These are phyloP conservation scores for Psephotus haematonotus DNA, from an alignment of 2,113 vertebrate species.

Conservation along the genomic window DNA sequence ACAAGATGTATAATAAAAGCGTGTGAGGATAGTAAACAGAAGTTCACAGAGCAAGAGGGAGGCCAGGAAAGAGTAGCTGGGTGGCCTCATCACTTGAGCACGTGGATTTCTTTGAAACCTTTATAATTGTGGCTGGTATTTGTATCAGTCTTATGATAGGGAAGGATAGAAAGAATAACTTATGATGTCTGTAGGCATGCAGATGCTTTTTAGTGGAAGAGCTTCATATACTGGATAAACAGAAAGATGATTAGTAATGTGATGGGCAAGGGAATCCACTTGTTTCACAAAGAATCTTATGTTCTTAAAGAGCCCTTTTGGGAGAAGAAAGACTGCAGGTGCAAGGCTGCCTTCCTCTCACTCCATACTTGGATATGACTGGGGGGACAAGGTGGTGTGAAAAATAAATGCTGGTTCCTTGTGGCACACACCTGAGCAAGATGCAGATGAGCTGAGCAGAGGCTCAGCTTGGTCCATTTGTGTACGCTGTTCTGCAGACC, in stretches of 20 bases:
- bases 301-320: not conserved
- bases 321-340: not conserved
- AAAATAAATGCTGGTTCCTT: not conserved
- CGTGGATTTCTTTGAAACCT: fast-evolving
- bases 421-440: not conserved
- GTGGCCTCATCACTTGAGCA: not conserved
- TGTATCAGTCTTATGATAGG: not conserved
- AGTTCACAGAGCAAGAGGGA: not conserved
- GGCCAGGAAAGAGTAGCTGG: not conserved
- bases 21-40: not conserved
- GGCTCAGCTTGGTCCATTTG: fast-evolving
- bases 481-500: not conserved
- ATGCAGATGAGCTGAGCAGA: not conserved
- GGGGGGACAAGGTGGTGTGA: not conserved
- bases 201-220: not conserved
- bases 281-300: not conserved
- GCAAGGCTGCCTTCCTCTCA: not conserved
- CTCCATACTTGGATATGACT: not conserved
- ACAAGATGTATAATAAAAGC: not conserved
- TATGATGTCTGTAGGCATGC: not conserved
- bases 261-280: not conserved
- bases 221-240: not conserved
- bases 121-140: not conserved
- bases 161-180: not conserved
- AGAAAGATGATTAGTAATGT: not conserved